These are phyloP conservation scores for Chlorocebus sabaeus DNA, from an alignment of 2,113 vertebrate species.

Conservation along the genomic window DNA sequence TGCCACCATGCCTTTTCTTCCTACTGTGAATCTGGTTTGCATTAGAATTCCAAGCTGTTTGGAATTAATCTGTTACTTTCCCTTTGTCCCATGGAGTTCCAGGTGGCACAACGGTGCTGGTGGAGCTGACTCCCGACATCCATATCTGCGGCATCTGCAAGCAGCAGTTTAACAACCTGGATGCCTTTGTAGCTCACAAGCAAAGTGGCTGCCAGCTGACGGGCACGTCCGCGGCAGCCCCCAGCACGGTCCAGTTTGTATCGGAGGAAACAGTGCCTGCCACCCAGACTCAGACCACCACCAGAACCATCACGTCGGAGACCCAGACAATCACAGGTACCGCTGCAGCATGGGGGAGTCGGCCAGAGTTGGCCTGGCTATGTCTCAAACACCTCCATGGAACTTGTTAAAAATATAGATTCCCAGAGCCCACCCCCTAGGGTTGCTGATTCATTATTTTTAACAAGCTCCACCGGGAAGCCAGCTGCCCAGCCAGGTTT, in stretches of 20 bases:
- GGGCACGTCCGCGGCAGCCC: slow-evolving; percentile 74
- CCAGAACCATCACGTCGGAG: slow-evolving; percentile 83
- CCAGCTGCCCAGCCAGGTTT: neutral
- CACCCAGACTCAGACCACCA: slow-evolving; percentile 72
- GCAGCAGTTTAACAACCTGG: slow-evolving; percentile 95
- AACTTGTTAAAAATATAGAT: neutral
- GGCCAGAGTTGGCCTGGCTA: rapidly evolving
- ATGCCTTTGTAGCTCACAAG: slow-evolving; percentile 94
- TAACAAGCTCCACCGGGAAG: slow-evolving; percentile 58
- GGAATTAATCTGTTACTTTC: neutral
- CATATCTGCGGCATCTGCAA: slow-evolving; percentile 98
- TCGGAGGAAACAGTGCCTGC: slow-evolving; percentile 80
- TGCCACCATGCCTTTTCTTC: neutral
- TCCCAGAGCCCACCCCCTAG: neutral
- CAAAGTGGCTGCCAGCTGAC: slow-evolving; percentile 91
- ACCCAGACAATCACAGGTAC: slow-evolving; percentile 90
- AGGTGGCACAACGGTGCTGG: slow-evolving; percentile 87
- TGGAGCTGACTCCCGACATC: slow-evolving; percentile 94
- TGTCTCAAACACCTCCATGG: neutral
- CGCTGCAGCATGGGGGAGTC: rapidly evolving
- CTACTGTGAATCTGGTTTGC: neutral
- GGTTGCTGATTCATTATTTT: slow-evolving; percentile 22
- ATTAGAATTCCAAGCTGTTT: neutral
- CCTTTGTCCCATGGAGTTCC: slow-evolving; percentile 71
- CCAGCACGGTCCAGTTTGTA: slow-evolving; percentile 84